Evolutionary conservation across 2,888 invertebrate genomes (phyloP).

Genomic region (Rhagonycha lutea): DNA sequence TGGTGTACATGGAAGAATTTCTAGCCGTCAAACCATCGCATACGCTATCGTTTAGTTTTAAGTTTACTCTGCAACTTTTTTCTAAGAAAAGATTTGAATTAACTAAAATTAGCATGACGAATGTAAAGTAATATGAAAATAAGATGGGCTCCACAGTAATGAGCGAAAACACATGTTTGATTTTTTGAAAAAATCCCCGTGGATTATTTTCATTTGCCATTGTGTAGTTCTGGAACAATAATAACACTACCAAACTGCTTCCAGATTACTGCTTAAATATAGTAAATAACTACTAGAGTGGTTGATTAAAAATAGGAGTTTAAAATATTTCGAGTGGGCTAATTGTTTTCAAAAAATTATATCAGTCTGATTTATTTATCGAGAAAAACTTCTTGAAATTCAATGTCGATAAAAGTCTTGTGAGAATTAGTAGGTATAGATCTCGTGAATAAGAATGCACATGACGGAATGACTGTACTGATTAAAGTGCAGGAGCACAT

Average conservation of each 20-base stretch:
- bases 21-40: not conserved
- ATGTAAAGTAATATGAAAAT: not conserved
- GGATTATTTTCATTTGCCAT: not conserved
- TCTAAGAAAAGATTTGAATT: not conserved
- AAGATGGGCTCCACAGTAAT: not conserved
- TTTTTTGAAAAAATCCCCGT: not conserved
- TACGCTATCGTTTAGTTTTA: not conserved
- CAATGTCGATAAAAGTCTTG: too few species aligned
- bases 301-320: not conserved
- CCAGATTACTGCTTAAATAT: too few species aligned
- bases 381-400: too few species aligned
- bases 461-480: too few species aligned
- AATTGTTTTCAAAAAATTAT: too few species aligned
- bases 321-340: too few species aligned
- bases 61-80: not conserved
- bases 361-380: too few species aligned
- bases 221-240: not conserved
- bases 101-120: not conserved
- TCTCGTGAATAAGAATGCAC: too few species aligned
- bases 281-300: not conserved
- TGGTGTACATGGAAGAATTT: not conserved
- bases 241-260: not conserved
- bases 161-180: not conserved
- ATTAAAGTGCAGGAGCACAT: too few species aligned
- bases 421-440: too few species aligned